Conservation (phyloP, 1,140 invertebrate genomes). For the Hylaeus anthracinus region DNA sequence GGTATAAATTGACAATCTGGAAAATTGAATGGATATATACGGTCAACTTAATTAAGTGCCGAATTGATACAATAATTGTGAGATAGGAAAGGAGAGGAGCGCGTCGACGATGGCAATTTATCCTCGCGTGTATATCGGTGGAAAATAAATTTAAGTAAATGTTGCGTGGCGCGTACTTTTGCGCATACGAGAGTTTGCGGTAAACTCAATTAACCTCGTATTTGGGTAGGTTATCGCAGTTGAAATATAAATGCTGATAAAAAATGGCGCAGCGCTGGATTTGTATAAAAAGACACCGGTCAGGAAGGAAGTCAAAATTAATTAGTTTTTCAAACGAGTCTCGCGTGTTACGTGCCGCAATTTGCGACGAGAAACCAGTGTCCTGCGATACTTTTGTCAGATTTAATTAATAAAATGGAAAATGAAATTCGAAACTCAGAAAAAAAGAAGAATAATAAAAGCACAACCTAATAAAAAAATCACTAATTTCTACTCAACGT, state of each 20-base stretch:
- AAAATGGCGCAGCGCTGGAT: neutral
- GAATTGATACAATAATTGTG: too few relatives aligned
- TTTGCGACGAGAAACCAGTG: neutral
- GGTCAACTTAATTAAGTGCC: too few relatives aligned
- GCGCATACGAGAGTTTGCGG: neutral
- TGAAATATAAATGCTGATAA: neutral
- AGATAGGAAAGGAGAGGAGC: too few relatives aligned
- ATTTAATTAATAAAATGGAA: neutral
- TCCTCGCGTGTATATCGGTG: too few relatives aligned
- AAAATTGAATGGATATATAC: too few relatives aligned
- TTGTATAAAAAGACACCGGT: neutral
- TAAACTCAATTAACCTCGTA: neutral
- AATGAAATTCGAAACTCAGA: too few relatives aligned
- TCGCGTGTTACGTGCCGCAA: neutral
- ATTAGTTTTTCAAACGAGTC: neutral
- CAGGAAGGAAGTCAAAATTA: neutral
- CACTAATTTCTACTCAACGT: too few relatives aligned
- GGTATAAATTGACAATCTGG: too few relatives aligned
- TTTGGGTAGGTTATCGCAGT: neutral
- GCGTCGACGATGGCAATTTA: too few relatives aligned
- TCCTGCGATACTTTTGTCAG: neutral
- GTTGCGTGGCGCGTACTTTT: neutral
- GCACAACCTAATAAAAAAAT: too few relatives aligned
- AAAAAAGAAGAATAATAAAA: too few relatives aligned
- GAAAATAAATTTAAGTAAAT: neutral